Base-by-base conservation (phyloP, 2,888 invertebrate species). In the Erebia epiphron region DNA sequence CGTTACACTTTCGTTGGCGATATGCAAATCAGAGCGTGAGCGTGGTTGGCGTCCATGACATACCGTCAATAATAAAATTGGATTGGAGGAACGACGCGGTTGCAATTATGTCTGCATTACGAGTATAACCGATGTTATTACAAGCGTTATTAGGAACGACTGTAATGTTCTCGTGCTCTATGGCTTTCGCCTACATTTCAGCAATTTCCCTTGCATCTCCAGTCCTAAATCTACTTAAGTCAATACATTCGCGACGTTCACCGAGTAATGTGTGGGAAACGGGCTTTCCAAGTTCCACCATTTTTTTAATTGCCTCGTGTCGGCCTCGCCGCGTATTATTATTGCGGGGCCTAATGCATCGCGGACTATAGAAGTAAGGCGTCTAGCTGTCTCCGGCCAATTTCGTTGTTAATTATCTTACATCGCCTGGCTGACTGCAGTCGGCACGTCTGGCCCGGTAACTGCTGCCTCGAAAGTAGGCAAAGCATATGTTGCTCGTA, bases 11-110 rank as follows among this genome's bases (percentile, higher is more conserved):
- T 91, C 89, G 85, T 87, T 90, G 79, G 82, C 85, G 81, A 85
- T 86, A 90, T 90, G 89, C 87, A 91, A 90, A 91, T 87, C 88
- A 88, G 90, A 91, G 88, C 90, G 87, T 89, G 89, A 86, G 79
- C 79, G 81, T 78, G 80, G 81, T 78, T 78, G 77, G 79, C 81
- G 82, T 82, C 79, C 80, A 79, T 77, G 78, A 78, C 79, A 77
- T 75, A 74, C 78, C 76, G 73, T 77, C 74, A 75, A 76, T 76
- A 78, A 77, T 78, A 75, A 78, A 79, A 75, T 75, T 73, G 73
- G 74, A 72, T 71, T 75, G 62, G 68, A 72, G 65, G 70, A 70
- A 75, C 75, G 70, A 75, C 75, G 65, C 77, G 77, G 79, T 78
- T 85, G 81, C 79, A 78, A 79, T 77, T 79, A 75, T 76, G 78